These are phyloP conservation scores for Chionis minor DNA, from an alignment of 2,113 vertebrate genomes.

Conservation along the genomic window DNA sequence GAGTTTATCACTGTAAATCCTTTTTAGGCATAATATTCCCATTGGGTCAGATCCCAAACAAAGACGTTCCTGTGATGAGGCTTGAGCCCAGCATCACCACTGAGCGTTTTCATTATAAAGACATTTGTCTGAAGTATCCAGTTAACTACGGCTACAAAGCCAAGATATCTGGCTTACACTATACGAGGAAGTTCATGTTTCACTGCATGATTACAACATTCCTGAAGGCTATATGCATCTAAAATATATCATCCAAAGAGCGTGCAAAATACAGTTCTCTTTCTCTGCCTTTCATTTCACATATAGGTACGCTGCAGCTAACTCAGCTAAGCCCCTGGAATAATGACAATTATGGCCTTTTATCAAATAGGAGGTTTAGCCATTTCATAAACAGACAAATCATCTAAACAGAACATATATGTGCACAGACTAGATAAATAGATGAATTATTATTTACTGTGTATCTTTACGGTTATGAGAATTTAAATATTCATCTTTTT, in stretches of 20 bases:
- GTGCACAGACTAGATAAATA: not conserved
- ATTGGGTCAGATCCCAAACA: not conserved
- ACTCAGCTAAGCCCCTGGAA: not conserved
- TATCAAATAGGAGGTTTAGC: not conserved
- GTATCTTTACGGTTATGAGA: not conserved
- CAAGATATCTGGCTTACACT: slow-evolving; percentile 31
- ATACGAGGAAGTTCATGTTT: not conserved
- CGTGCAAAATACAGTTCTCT: not conserved
- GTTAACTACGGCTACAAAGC: not conserved
- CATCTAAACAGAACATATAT: not conserved
- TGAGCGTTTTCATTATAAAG: not conserved
- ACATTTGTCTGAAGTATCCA: not conserved
- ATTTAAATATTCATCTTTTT: not conserved
- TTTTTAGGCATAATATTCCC: not conserved
- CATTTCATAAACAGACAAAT: not conserved
- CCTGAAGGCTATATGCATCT: not conserved
- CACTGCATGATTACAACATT: not conserved
- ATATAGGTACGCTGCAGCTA: not conserved
- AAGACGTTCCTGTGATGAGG: not conserved
- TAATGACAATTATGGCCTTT: not conserved
- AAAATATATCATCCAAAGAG: not conserved
- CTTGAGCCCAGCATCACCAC: not conserved
- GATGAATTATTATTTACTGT: no score
- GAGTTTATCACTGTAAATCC: not conserved
- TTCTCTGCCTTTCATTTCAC: not conserved